These are phyloP conservation scores for Anneissia japonica DNA, from an alignment of 35 echinoderm and acorn worm genomes.

Conservation along the genomic window DNA sequence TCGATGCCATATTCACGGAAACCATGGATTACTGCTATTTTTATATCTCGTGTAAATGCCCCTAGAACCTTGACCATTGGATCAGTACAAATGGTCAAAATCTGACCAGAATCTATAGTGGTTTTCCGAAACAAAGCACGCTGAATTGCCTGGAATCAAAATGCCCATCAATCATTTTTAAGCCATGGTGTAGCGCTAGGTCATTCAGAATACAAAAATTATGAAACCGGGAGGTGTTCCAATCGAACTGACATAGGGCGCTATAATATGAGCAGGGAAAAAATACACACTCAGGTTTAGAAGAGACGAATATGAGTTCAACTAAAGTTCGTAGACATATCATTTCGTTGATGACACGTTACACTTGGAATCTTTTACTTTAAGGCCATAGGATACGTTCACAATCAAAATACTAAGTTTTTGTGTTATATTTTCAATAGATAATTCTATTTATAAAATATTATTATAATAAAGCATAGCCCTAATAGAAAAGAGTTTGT, in stretches of 20 bases:
- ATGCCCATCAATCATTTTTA: background rate
- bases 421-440: no score
- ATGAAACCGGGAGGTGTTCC: background rate
- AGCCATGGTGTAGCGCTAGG: background rate
- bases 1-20: background rate
- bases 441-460: no score
- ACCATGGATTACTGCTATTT: background rate
- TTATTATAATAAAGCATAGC: no score
- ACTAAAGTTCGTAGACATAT: background rate
- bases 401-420: background rate
- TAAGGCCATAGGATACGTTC: background rate
- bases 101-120: background rate
- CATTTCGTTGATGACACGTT: background rate
- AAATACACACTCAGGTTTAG: background rate
- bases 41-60: background rate
- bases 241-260: background rate
- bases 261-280: background rate
- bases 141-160: background rate
- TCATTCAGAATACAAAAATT: background rate
- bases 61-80: background rate
- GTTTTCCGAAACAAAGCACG: background rate
- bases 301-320: background rate
- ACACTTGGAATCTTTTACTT: background rate
- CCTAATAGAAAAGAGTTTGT: no score
- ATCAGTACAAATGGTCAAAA: background rate